A percentile compares a stretch with the other conserved stretches of the same genome.
Conservation (phyloP, 2,113 vertebrate genomes). For the Coregonus clupeaformis region DNA sequence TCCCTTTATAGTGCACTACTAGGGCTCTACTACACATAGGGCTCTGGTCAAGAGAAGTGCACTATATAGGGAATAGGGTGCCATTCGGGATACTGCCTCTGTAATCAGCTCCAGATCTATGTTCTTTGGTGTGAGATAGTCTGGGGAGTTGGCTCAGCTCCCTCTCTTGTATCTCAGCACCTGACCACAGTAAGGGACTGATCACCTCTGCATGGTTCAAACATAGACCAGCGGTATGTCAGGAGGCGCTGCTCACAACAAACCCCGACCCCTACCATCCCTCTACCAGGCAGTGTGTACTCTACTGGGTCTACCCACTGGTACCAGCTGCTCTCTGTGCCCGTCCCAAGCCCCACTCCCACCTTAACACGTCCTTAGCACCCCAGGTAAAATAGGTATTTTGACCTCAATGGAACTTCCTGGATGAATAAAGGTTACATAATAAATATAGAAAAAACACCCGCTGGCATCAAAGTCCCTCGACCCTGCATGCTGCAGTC, state of each 20-base stretch:
- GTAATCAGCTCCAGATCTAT: slow-evolving; percentile 14
- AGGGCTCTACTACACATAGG: no score
- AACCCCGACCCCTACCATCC: slow-evolving; percentile 19
- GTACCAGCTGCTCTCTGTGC: slow-evolving; percentile 6
- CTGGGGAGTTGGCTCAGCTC: slow-evolving; percentile 17
- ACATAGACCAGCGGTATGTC: slow-evolving; percentile 29
- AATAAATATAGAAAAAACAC: slow-evolving; percentile 14
- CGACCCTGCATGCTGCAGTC: background rate
- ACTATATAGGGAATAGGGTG: no score
- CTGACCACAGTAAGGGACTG: slow-evolving; percentile 25
- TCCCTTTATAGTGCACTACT: no score
- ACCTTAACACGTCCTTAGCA: slow-evolving; percentile 1
- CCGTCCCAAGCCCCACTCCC: background rate
- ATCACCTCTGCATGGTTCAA: slow-evolving; percentile 38
- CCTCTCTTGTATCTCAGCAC: slow-evolving; percentile 35
- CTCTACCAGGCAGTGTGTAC: background rate
- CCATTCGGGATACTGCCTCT: background rate
- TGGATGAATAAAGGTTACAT: no score
- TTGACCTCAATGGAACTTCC: no score
- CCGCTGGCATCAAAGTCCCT: slow-evolving; percentile 38
- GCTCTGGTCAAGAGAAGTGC: background rate
- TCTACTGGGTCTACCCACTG: background rate
- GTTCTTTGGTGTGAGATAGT: slow-evolving; percentile 35
- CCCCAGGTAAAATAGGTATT: background rate
- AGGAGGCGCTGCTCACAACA: slow-evolving; percentile 19